Evolutionary conservation across 2,113 vertebrate species (phyloP).

Genomic region (Thinocorus orbignyianus): DNA sequence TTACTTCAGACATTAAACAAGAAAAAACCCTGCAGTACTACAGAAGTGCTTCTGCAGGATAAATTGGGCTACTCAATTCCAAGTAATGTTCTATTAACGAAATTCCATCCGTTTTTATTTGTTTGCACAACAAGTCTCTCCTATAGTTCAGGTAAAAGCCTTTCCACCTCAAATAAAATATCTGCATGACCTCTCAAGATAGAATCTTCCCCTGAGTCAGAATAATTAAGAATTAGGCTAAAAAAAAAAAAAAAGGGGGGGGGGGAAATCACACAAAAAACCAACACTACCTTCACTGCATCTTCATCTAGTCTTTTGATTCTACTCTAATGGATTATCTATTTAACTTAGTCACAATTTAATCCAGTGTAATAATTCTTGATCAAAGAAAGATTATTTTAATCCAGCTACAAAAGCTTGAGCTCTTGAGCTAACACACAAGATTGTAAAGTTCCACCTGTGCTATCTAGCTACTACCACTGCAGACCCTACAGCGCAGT

Average conservation of each 20-base stretch:
- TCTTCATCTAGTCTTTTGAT: not conserved
- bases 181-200: not conserved
- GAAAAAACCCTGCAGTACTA: not conserved
- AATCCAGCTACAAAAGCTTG: not conserved
- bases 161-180: not conserved
- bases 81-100: not conserved
- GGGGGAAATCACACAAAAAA: too few relatives aligned
- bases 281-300: not conserved
- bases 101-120: not conserved
- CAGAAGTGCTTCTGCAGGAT: not conserved
- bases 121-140: not conserved
- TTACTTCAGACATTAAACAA: not conserved
- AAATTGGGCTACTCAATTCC: not conserved
- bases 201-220: not conserved
- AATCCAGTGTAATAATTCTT: not conserved
- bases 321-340: not conserved
- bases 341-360: not conserved
- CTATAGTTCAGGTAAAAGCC: not conserved
- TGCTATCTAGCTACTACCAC: too few relatives aligned
- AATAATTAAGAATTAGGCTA: slow-evolving; percentile 1
- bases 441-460: not conserved
- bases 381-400: not conserved
- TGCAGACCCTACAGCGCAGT: not conserved
- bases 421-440: not conserved
- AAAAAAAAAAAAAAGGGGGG: not conserved